phyloP scores from a whole-genome alignment of 2,797 vertebrate species.

The Gastrophryne carolinensis region DNA sequence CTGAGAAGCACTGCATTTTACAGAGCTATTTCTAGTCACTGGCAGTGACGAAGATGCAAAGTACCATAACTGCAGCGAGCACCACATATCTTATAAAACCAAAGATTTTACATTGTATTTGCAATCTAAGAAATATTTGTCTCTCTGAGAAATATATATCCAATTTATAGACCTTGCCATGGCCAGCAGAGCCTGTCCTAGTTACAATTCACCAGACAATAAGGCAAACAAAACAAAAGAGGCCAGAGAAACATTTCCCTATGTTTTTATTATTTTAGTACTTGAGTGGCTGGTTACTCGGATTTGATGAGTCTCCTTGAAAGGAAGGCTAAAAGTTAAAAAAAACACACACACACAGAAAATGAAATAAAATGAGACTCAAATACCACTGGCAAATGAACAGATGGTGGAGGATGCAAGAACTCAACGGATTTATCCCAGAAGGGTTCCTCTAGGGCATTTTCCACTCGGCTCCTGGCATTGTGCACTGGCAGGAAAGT shows the following conservation, averaged over 20 bases:
- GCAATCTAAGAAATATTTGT: too few relatives aligned
- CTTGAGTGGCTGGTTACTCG: neutral
- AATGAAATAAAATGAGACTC: neutral
- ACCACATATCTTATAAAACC: too few relatives aligned
- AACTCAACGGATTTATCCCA: neutral
- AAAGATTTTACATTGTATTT: too few relatives aligned
- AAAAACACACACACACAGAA: neutral
- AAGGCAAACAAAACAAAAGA: neutral
- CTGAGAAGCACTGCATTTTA: too few relatives aligned
- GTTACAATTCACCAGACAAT: neutral
- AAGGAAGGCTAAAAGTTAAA: neutral
- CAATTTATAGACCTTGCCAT: too few relatives aligned
- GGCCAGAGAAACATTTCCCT: neutral
- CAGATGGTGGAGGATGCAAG: conserved; percentile 10
- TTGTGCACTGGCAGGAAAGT: neutral
- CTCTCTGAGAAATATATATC: too few relatives aligned
- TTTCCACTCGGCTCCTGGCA: neutral
- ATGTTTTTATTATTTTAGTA: neutral
- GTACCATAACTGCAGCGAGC: too few relatives aligned
- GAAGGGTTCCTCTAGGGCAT: neutral
- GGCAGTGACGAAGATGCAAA: too few relatives aligned
- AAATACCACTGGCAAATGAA: neutral
- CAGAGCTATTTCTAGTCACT: too few relatives aligned
- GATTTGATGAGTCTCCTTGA: neutral
- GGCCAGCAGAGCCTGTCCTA: too few relatives aligned